Conservation (phyloP, 2,888 invertebrate genomes). For the Campaea margaritaria region DNA sequence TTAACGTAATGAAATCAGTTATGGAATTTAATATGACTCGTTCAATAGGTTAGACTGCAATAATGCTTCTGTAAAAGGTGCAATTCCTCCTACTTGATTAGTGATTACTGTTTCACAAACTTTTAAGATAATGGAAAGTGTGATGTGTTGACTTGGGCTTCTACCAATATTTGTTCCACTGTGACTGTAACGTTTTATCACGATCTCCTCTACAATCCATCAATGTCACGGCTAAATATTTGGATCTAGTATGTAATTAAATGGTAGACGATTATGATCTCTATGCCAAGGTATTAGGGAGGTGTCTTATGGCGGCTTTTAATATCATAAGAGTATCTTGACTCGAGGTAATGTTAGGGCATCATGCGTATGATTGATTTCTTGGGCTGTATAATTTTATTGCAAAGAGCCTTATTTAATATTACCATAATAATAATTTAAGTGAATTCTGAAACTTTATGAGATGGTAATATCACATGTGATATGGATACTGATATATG, state of each 20-base stretch:
- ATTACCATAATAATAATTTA: neutral
- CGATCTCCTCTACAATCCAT: constrained; percentile 52
- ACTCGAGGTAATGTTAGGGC: constrained; percentile 14
- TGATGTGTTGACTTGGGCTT: neutral
- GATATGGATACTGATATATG: too few species aligned
- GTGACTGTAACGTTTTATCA: constrained; percentile 49
- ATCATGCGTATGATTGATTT: constrained; percentile 25
- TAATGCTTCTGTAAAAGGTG: too few species aligned
- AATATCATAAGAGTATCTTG: constrained; percentile 16
- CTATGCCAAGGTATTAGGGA: constrained; percentile 17
- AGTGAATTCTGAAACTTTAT: neutral
- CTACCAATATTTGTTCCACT: constrained; percentile 17
- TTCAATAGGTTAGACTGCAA: too few species aligned
- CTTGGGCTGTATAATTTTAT: constrained; percentile 11
- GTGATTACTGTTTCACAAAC: too few species aligned
- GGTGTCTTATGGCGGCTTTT: constrained; percentile 13
- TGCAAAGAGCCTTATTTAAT: neutral
- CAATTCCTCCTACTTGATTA: too few species aligned
- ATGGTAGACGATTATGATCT: constrained; percentile 34
- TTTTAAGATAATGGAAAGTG: too few species aligned
- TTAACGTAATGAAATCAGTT: too few species aligned
- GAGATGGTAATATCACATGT: too few species aligned
- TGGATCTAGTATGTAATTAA: constrained; percentile 35
- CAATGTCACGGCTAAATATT: constrained; percentile 60
- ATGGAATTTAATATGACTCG: too few species aligned